Evolutionary conservation across 2,888 invertebrate genomes (phyloP), one percentile per base, ranked within the genome.

Genomic region (Aquatica leii): DNA sequence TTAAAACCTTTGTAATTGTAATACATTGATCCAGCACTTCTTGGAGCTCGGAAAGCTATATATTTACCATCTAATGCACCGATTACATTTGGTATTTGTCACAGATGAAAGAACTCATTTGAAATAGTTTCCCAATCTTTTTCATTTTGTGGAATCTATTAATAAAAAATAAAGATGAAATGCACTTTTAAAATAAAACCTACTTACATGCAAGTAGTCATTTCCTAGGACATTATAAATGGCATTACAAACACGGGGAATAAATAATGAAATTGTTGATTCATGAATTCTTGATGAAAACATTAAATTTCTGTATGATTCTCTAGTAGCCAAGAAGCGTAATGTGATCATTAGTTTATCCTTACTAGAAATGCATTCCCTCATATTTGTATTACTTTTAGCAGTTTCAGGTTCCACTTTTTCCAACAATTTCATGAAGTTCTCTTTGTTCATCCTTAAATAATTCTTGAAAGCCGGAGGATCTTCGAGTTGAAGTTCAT

Each of bases 211-310:
- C 2, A 51, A 31, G 11, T 51, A 34, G n/a, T 51, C 15, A 9
- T 11, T 14, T 34, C 15, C 31, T 4, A 51, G 15, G 1, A 14
- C 31, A 24, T 51, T 24, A 31, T 49, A 51, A 8, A 51, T 51
- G 9, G 51, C 51, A 14, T 9, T n/a, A 31, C 51, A 51, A 9
- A 51, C 51, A n/a, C 14, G 12, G 1, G 51, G 35, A 8, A 51
- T 34, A 51, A 51, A 51, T 15, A 51, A 34, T 14, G 35, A 51
- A 51, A 51, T 51, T 0, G 51, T 51, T n/a, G 51, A 51, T 51
- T 51, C 51, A 12, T n/a, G 15, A 31, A 51, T 24, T 9, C 51
- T 34, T 9, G 15, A 51, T 14, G 21, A 21, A 1, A 1, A 51
- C 51, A 51, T 51, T 24, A 51, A 12, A 9, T 11, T 51, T 8